phyloP scores from a whole-genome alignment of 2,113 vertebrate genomes.

The Cromileptes altivelis region DNA sequence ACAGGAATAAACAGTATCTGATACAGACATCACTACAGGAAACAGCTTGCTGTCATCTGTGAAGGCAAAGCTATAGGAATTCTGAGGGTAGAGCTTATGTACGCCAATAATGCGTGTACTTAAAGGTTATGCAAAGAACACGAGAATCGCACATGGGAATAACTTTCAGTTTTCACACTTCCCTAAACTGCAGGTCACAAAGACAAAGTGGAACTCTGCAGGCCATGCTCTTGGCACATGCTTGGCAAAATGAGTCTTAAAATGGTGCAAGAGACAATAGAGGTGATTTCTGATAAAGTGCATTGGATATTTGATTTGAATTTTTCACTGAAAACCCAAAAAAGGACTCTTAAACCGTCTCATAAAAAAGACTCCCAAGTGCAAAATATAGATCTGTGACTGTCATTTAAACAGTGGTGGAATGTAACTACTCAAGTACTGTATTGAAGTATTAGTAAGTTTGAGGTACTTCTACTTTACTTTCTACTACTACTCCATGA shows the following conservation, averaged over 20 bases:
- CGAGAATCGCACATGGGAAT: not conserved
- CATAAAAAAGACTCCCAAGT: not conserved
- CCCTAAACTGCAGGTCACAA: slow-evolving; percentile 33
- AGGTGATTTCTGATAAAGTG: not conserved
- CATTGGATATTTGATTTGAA: not conserved
- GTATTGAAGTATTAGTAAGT: too few relatives aligned
- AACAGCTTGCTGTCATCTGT: not conserved
- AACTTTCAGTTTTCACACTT: slow-evolving; percentile 53
- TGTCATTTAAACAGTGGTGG: not conserved
- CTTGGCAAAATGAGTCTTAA: not conserved
- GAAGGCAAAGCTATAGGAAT: not conserved
- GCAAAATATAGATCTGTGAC: not conserved
- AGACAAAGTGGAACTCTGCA: slow-evolving; percentile 11
- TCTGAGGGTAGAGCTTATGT: not conserved
- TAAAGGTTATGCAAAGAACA: not conserved
- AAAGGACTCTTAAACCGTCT: not conserved
- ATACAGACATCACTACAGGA: not conserved
- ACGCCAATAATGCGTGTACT: not conserved
- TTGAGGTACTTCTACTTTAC: too few relatives aligned
- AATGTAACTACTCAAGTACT: too few relatives aligned
- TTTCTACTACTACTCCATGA: too few relatives aligned
- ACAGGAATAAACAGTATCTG: not conserved
- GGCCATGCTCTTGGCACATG: not conserved
- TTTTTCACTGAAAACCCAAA: not conserved
- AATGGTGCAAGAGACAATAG: not conserved